Conservation (phyloP, 2,888 invertebrate species). For the Thera obeliscata region DNA sequence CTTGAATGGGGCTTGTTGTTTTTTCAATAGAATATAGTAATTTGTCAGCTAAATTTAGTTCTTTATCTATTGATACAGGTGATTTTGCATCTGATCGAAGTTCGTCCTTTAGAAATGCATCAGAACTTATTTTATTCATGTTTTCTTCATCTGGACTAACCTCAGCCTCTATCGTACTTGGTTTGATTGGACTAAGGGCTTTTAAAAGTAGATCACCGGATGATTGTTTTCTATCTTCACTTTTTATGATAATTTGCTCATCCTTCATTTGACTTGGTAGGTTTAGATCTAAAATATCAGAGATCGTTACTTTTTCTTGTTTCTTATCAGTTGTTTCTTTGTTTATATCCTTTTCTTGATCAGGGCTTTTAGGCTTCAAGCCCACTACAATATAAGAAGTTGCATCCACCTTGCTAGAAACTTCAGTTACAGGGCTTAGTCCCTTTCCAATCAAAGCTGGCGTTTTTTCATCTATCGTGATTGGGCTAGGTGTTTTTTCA, state of each 20-base stretch:
- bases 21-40: slow-evolving; percentile 15
- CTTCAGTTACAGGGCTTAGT: slow-evolving; percentile 8
- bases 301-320: too few species aligned
- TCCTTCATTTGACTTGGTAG: too few species aligned
- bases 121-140: slow-evolving; percentile 1
- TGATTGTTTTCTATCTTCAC: neutral
- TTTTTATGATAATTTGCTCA: neutral
- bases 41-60: slow-evolving; percentile 30
- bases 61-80: slow-evolving; percentile 12
- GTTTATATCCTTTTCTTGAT: slow-evolving; percentile 16
- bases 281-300: too few species aligned
- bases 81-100: neutral
- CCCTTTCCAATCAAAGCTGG: slow-evolving; percentile 23
- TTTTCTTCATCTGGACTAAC: slow-evolving; percentile 5
- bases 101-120: neutral
- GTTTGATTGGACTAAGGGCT: slow-evolving; percentile 33
- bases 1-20: slow-evolving; percentile 6
- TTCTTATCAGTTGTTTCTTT: too few species aligned
- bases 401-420: neutral
- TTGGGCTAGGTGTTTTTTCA: slow-evolving; percentile 31
- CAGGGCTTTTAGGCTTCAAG: slow-evolving; percentile 22
- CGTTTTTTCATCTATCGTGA: slow-evolving; percentile 30
- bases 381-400: neutral
- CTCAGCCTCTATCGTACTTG: slow-evolving; percentile 17
- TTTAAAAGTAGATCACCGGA: slow-evolving; percentile 7